A percentile compares a stretch with the other conserved stretches of the same genome.
Conservation (phyloP, 2,888 invertebrate species). For the Harpalus rubripes region DNA sequence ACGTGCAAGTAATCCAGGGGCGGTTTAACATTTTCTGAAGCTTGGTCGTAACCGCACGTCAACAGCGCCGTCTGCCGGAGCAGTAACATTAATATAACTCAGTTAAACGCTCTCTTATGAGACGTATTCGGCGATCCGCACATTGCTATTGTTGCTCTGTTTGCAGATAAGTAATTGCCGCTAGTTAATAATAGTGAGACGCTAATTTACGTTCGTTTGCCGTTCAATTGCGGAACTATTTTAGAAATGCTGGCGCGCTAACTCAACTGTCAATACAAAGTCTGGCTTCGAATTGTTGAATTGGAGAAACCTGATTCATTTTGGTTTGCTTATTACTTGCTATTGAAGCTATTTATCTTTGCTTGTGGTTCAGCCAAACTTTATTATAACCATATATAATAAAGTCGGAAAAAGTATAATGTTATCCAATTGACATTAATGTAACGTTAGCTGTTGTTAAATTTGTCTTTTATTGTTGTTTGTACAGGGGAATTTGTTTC, state of each 20-base stretch:
- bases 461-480: not conserved
- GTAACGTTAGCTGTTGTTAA: no score
- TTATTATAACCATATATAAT: no score
- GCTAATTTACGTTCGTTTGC: conserved; percentile 48
- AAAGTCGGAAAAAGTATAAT: no score
- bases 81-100: conserved; percentile 54
- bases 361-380: not conserved
- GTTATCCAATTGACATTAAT: no score
- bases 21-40: not conserved
- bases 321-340: conserved; percentile 16
- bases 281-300: conserved; percentile 1
- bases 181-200: conserved; percentile 47
- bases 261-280: conserved; percentile 29
- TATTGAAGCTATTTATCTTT: not conserved
- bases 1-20: no score
- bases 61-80: conserved; percentile 25
- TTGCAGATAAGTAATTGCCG: conserved; percentile 52
- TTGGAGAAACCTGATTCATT: conserved; percentile 7
- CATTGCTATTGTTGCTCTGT: conserved; percentile 42
- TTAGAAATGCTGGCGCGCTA: conserved; percentile 16
- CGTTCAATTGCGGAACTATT: conserved; percentile 54
- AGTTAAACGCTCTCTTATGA: conserved; percentile 57
- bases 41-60: conserved; percentile 15
- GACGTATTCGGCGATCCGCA: conserved; percentile 36
- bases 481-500: not conserved